Conservation (phyloP, 1,140 invertebrate species). For the Heliconius himera region DNA sequence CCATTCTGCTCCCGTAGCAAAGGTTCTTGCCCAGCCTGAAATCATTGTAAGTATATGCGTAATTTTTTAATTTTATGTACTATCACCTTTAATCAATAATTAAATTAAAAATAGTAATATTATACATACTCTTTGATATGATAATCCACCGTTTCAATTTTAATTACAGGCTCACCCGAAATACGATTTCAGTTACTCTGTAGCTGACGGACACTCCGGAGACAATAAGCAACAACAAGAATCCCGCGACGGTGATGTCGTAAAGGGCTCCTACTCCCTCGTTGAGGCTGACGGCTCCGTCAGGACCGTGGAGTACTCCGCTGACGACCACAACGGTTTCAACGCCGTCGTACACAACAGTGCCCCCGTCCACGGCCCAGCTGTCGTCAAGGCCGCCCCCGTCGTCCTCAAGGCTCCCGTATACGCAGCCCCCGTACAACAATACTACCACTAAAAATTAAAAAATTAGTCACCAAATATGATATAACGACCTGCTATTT, state of each 20-base stretch:
- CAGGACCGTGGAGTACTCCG: too few species aligned
- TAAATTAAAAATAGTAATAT: too few species aligned
- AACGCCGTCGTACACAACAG: conserved; percentile 70
- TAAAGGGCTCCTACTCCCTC: too few species aligned
- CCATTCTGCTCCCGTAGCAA: conserved; percentile 49
- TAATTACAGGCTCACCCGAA: conserved; percentile 64
- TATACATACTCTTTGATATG: too few species aligned
- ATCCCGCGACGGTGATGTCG: too few species aligned
- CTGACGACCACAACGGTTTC: conserved; percentile 39
- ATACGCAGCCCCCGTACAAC: conserved; percentile 45
- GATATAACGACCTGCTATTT: conserved; percentile 17
- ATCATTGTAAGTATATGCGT: conserved; percentile 54
- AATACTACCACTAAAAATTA: conserved; percentile 45
- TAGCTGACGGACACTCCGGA: conserved; percentile 49
- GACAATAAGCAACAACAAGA: too few species aligned
- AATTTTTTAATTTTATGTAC: too few species aligned
- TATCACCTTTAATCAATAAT: too few species aligned
- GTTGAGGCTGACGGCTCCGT: too few species aligned
- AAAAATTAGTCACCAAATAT: conserved; percentile 4
- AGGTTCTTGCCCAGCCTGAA: conserved; percentile 49
- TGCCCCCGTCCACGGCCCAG: conserved; percentile 66
- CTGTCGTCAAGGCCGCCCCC: conserved; percentile 50
- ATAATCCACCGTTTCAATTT: too few species aligned
- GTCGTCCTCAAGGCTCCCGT: conserved; percentile 47
- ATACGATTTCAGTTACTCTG: conserved; percentile 81